These are phyloP conservation scores for Nymphalis polychloros DNA, from an alignment of 2,888 invertebrate genomes.

Conservation along the genomic window DNA sequence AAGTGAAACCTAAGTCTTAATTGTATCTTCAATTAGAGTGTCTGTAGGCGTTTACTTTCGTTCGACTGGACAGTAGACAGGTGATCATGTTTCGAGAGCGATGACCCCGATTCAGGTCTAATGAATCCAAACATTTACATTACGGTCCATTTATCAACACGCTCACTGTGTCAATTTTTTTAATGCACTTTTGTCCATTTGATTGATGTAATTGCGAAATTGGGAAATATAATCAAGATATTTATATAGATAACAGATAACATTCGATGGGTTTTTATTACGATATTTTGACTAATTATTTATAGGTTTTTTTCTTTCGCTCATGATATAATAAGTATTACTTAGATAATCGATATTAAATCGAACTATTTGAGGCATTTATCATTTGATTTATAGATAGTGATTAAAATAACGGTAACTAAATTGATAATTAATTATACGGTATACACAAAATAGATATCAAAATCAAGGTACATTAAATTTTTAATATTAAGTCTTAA, in stretches of 20 bases:
- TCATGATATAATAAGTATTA: too few relatives aligned
- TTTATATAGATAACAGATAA: neutral
- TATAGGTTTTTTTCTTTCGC: too few relatives aligned
- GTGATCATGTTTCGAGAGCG: slow-evolving; percentile 72
- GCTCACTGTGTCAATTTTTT: slow-evolving; percentile 25
- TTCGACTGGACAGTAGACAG: slow-evolving; percentile 37
- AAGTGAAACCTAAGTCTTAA: slow-evolving; percentile 56
- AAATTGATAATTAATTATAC: too few relatives aligned
- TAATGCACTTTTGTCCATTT: neutral
- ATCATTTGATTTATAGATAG: too few relatives aligned
- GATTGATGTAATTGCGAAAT: slow-evolving; percentile 7
- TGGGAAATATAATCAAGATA: neutral
- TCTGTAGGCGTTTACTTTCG: slow-evolving; percentile 48
- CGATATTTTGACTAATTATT: too few relatives aligned
- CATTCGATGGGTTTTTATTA: too few relatives aligned
- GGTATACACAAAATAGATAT: too few relatives aligned
- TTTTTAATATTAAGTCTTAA: too few relatives aligned
- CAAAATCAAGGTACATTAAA: too few relatives aligned
- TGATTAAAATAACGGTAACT: too few relatives aligned
- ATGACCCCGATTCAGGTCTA: slow-evolving; percentile 36
- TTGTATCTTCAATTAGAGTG: slow-evolving; percentile 43
- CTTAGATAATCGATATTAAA: too few relatives aligned
- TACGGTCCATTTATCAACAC: slow-evolving; percentile 31
- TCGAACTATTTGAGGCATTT: too few relatives aligned
- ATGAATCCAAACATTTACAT: slow-evolving; percentile 28